phyloP scores from a whole-genome alignment of 2,888 invertebrate species.

The Rhaphigaster nebulosa region DNA sequence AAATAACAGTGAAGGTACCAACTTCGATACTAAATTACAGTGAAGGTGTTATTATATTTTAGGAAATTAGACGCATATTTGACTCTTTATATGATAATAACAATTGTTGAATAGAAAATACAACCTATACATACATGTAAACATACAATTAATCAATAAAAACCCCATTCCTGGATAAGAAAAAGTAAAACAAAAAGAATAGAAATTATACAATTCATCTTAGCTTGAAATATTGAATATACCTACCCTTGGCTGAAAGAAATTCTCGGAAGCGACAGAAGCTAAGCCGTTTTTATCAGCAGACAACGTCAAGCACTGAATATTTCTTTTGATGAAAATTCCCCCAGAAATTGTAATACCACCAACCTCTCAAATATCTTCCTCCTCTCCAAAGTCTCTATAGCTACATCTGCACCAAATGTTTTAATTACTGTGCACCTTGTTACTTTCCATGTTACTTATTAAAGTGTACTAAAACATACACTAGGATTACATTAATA shows the following conservation, averaged over 20 bases:
- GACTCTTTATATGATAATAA: too few species aligned
- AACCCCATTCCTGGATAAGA: neutral
- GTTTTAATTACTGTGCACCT: neutral
- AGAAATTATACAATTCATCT: neutral
- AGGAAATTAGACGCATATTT: too few species aligned
- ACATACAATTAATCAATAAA: neutral
- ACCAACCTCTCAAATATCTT: neutral
- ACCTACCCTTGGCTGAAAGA: neutral
- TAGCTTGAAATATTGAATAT: neutral
- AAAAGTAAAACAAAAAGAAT: neutral
- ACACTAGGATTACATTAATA: neutral
- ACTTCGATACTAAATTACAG: too few species aligned
- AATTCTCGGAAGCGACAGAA: neutral
- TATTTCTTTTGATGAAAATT: neutral
- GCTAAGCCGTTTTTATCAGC: slow-evolving; percentile 10
- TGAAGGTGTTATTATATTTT: too few species aligned
- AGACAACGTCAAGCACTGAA: neutral
- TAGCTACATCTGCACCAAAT: neutral
- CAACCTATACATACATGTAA: too few species aligned
- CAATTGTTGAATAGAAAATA: too few species aligned
- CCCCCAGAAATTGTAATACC: neutral
- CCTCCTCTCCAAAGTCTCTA: neutral
- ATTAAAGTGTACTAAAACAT: too few species aligned
- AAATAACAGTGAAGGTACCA: too few species aligned
- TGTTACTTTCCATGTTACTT: too few species aligned